Evolutionary conservation across 2,888 invertebrate species (phyloP), one percentile per base, ranked within the genome.

Genomic region (Herminia tarsipennalis): DNA sequence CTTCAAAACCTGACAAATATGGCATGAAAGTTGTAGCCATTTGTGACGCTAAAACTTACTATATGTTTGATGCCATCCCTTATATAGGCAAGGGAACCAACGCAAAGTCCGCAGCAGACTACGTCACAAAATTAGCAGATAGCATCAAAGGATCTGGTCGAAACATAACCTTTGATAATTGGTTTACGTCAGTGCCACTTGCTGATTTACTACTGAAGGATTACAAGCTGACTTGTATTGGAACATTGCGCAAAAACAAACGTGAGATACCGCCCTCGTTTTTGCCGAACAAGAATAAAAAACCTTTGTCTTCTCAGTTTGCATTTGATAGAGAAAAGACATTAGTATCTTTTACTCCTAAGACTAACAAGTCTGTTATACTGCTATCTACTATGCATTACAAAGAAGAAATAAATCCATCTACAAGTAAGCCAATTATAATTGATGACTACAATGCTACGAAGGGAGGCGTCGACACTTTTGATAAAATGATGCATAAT

Each of bases 1-100:
- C 46, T 10, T n/a, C n/a, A 46, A 47, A 47, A 37, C 27, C 47
- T 27, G 35, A 36, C 30, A 41, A 47, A 42, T 47, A 36, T 33
- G 36, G 47, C 17, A 41, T 47, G 18, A 47, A 47, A 32, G 32
- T 32, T 21, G 32, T 41, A 12, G 33, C 41, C 25, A 18, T 17
- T 29, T 34, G 29, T 14, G 46, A 46, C 12, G n/a, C 24, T 25
- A 9, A 25, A 9, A 10, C 24, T 10, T 5, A n/a, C 24, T 25
- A 25, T 9, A 10, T 25, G 24, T 10, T 25, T 5, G 24, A 25
- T 9, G 24, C 24, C 5, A 9, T 25, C 3, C 9, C 9, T 5
- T 25, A 25, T 9, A 9, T 10, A 10, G 24, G 10, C 3, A 25
- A 9, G 10, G 10, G 10, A 2, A 21, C 21, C 2, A 21, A 21